Evolutionary conservation across 2,888 invertebrate species (phyloP), one percentile per base, ranked within the genome.

Genomic region (Entomobrya multifasciata): DNA sequence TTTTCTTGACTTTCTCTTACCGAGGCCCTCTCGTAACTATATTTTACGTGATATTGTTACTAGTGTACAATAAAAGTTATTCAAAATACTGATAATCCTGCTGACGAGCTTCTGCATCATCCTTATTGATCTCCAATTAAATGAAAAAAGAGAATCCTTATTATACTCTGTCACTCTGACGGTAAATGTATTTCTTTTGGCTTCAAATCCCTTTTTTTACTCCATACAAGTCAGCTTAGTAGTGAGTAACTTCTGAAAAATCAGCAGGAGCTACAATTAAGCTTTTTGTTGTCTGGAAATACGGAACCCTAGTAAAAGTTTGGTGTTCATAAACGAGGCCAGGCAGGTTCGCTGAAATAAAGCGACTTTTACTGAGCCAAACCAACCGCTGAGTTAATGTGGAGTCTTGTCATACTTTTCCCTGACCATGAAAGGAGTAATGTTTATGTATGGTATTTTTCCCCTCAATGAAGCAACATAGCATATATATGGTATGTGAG

Each of bases 361-460:
- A 36, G 36, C 27, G 77, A 52, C 77, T 77, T 41, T 77, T 41
- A n/a, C 15, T n/a, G 60, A 44, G 36, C 60, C 60, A 72, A 57
- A 70, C 81, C 72, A 82, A 82, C 81, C 27, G 81, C 81, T 82
- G 72, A 25, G 81, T 57, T 82, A 82, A 82, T 82, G 72, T 47
- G 55, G 55, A 55, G 57, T 55, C 72, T 60, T 74, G 72, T 82
- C 72, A 74, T 74, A 81, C 74, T 57, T 82, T 82, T 60, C 72
- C 60, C 60, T 60, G 57, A 25, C 44, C 72, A 49, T 41, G 74
- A 72, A 82, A 70, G 22, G 10, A 72, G n/a, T n/a, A n/a, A 60
- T 80, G n/a, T 25, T 80, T 80, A 57, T 11, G 25, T 10, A 15
- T 17, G 5, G n/a, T n/a, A n/a, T n/a, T n/a, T n/a, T n/a, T n/a